Evolutionary conservation across 2,113 vertebrate genomes (phyloP), one percentile per base, ranked within the genome.

Genomic region (Corvus moneduloides): DNA sequence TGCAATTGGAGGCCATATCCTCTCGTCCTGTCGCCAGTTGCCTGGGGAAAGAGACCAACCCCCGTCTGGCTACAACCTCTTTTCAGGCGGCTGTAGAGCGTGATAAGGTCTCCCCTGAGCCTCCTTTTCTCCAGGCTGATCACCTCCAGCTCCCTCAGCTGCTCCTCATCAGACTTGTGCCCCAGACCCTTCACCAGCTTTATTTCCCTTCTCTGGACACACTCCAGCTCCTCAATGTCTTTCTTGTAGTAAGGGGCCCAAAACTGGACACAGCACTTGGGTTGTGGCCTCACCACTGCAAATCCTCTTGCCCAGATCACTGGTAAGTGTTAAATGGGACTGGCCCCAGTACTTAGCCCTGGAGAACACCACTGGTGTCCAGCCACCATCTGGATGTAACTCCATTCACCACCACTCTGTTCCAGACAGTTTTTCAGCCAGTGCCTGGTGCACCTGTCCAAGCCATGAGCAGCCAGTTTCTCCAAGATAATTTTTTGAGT

Each of bases 21-120:
- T 68, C n/a, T 61, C 2, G 0, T 52, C 20, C 20, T 75, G 7
- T 46, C 0, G 0, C 6, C 23, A 24, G 8, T 33, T 66, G 19
- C 20, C 28, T 75, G 46, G 28, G 39, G 41, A 48, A 54, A 54
- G 69, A 54, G 13, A 21, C 39, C 19, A 18, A 30, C 7, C 5
- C 35, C 61, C 6, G 5, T 11, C 6, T 48, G 41, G 39, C 54
- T 52, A 8, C 33, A n/a, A 1, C 16, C 33, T 26, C 39, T 16
- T 21, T 46, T 61, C 24, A 61, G n/a, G 28, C 10, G 22, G 5
- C 30, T 67, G 13, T 54, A n/a, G 33, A 37, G 35, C 32, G 9
- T 7, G 14, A 7, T 30, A 46, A 41, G n/a, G 24, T 18, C n/a
- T 21, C 46, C 7, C 19, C 13, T n/a, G 37, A 46, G 19, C 28